These are phyloP conservation scores for Fukomys damarensis DNA, from an alignment of 2,113 vertebrate species.

Conservation along the genomic window DNA sequence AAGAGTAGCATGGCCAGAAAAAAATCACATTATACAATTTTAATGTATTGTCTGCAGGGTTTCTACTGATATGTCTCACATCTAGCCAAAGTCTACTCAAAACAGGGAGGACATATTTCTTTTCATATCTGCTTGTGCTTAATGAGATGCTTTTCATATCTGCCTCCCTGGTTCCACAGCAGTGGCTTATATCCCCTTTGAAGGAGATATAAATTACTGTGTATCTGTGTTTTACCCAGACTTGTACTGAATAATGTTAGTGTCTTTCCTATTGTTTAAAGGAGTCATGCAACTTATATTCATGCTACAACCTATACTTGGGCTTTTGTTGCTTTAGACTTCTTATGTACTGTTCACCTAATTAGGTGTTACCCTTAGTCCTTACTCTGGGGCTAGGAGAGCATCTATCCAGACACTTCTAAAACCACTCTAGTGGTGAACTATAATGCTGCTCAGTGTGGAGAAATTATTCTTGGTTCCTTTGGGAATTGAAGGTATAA, in stretches of 20 bases:
- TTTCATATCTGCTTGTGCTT: conserved; percentile 42
- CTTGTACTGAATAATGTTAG: neutral
- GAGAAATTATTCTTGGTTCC: neutral
- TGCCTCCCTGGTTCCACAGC: neutral
- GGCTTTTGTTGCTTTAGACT: neutral
- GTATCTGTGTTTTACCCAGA: neutral
- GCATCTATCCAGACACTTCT: neutral
- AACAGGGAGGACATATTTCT: neutral
- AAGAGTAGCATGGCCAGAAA: neutral
- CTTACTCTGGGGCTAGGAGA: neutral
- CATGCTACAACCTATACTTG: neutral
- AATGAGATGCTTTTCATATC: conserved; percentile 30
- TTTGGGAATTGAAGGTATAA: neutral
- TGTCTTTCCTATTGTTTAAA: neutral
- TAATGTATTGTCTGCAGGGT: conserved; percentile 38
- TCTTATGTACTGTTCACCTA: neutral
- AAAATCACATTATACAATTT: conserved; percentile 50
- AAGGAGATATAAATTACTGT: neutral
- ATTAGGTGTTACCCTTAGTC: neutral
- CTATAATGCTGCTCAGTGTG: neutral
- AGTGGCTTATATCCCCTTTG: neutral
- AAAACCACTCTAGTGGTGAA: neutral
- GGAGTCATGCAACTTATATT: neutral
- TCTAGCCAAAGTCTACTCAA: neutral
- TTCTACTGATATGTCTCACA: neutral